Evolutionary conservation across 2,797 vertebrate species (phyloP).

Genomic region (Pagetopsis macropterus): DNA sequence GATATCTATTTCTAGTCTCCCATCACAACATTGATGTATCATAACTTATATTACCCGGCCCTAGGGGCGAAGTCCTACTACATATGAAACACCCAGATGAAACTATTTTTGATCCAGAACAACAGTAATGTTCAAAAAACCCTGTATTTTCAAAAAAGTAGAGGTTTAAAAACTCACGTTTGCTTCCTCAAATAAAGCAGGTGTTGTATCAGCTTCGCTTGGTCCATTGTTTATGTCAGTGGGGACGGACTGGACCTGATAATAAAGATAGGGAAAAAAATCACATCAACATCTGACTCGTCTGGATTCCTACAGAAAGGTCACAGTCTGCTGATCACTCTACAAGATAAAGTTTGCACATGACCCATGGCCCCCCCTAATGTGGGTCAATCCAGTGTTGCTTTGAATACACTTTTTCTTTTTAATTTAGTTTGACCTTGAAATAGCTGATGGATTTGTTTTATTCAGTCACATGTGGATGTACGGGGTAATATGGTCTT

Average conservation of each 20-base stretch:
- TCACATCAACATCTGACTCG: neutral
- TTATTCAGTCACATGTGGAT: too few species aligned
- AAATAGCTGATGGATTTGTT: neutral
- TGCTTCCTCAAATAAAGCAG: too few species aligned
- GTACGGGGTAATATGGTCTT: neutral
- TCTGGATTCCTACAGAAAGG: neutral
- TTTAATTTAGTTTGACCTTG: neutral
- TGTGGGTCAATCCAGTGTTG: neutral
- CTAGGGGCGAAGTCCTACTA: neutral
- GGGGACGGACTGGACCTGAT: neutral
- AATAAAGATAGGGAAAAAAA: neutral
- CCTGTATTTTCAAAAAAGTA: too few species aligned
- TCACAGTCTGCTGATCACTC: neutral
- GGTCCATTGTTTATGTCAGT: neutral
- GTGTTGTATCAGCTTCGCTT: too few species aligned
- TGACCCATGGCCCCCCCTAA: neutral
- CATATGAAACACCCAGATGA: too few species aligned
- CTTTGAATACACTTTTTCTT: neutral
- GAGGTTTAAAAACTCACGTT: too few species aligned
- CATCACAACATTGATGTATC: too few species aligned
- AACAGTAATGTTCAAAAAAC: too few species aligned
- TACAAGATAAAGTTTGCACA: neutral
- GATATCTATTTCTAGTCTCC: too few species aligned
- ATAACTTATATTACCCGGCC: too few species aligned
- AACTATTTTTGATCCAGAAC: too few species aligned